Evolutionary conservation across 2,113 vertebrate genomes (phyloP).

Genomic region (Bungarus multicinctus): DNA sequence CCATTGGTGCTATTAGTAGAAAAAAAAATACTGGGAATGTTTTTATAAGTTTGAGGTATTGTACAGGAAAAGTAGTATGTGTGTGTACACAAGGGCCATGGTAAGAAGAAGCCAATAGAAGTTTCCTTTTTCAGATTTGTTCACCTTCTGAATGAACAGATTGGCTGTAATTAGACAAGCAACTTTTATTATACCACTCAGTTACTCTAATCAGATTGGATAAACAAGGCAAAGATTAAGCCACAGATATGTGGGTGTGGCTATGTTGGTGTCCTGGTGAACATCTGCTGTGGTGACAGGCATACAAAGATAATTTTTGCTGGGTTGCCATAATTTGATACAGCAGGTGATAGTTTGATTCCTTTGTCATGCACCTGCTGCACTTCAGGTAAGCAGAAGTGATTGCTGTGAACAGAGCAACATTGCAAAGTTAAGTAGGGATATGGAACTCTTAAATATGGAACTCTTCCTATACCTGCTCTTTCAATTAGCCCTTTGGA

Average conservation of each 20-base stretch:
- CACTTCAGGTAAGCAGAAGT: conserved; percentile 65
- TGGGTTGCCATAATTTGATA: conserved; percentile 38
- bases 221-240: conserved; percentile 51
- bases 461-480: conserved; percentile 35
- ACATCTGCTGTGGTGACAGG: conserved; percentile 50
- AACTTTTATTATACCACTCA: conserved; percentile 36
- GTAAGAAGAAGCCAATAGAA: not conserved
- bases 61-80: not conserved
- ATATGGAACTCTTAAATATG: conserved; percentile 57
- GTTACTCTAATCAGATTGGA: conserved; percentile 49
- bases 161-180: conserved; percentile 4
- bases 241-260: conserved; percentile 51
- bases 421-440: conserved; percentile 64
- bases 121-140: not conserved
- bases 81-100: not conserved
- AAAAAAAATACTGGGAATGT: not conserved
- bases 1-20: not conserved
- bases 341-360: conserved; percentile 65
- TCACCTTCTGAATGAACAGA: conserved; percentile 3
- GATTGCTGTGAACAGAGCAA: conserved; percentile 63
- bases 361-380: conserved; percentile 75
- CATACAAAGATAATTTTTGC: conserved; percentile 53
- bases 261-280: conserved; percentile 33
- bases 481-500: conserved; percentile 42
- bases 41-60: not conserved